Base-by-base conservation (phyloP, 2,888 invertebrate genomes). In the Tiliacea aurago region DNA sequence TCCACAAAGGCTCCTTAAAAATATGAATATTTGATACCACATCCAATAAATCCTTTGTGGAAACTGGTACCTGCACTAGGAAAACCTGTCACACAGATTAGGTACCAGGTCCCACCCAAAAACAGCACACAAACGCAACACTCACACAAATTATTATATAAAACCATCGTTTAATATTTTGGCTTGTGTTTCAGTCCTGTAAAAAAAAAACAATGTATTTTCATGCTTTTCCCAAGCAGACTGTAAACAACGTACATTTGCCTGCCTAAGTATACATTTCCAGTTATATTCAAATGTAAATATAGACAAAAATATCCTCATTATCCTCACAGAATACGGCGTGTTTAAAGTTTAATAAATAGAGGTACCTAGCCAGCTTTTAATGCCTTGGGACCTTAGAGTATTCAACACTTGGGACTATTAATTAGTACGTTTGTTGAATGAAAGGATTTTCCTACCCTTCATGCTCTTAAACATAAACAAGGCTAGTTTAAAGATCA, bases 251-350 rank as follows among this genome's bases (percentile, higher is more conserved):
- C 20, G 4, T 33, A 41, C 11, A 33, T 49, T 76, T 49, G 9
- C 33, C n/a, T 49, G 20, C 61, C 45, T 43, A 41, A 23, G 56
- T 45, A 56, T 13, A 37, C n/a, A 76, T 49, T 55, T 56, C 41
- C n/a, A 43, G 37, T 55, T 70, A 7, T 1, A 45, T 45, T 76
- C 23, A 70, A 70, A 70, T 51, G 43, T 45, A 37, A 70, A 61
- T 49, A 45, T 15, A 13, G n/a, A 69, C 41, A 20, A 43, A 56
- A 76, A 70, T 62, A 56, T 28, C 4, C 45, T 51, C 37, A 63
- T 63, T 77, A 62, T 77, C 70, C 11, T 18, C 63, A n/a, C 33
- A 28, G 20, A 70, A 69, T 45, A 55, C 3, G n/a, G 28, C n/a
- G 23, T 23, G 28, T 76, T 53, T 61, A 43, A 33, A 33, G 41